Percentiles rank a stretch among this genome's conserved stretches.
These are phyloP conservation scores for Chroicocephalus ridibundus DNA, from an alignment of 2,113 vertebrate genomes.

Conservation along the genomic window DNA sequence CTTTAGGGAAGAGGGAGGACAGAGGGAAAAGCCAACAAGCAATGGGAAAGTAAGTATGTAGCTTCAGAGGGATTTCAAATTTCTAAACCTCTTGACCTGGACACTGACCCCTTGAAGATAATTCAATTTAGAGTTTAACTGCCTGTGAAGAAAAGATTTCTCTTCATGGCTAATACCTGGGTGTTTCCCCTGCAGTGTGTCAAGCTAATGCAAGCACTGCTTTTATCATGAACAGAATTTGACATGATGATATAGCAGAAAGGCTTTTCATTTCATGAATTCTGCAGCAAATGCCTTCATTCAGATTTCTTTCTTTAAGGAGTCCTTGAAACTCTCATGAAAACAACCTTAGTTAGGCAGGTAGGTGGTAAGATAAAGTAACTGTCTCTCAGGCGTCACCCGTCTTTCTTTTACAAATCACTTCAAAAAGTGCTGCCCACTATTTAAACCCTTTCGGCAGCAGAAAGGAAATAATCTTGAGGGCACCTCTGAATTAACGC, in stretches of 20 bases:
- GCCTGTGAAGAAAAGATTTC: background rate
- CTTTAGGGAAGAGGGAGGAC: background rate
- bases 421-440: background rate
- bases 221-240: background rate
- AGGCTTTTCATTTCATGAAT: background rate
- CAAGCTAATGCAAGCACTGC: background rate
- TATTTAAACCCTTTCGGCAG: background rate
- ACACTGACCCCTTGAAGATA: background rate
- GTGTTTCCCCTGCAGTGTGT: background rate
- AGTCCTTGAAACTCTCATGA: background rate
- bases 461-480: conserved; percentile 34
- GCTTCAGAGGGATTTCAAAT: background rate
- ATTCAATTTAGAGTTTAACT: conserved; percentile 1
- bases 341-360: background rate
- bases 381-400: background rate
- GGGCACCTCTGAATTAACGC: conserved; percentile 8
- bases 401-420: background rate
- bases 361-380: background rate
- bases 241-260: background rate
- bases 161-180: background rate
- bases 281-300: background rate
- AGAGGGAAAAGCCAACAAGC: background rate
- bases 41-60: background rate
- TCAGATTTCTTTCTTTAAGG: background rate
- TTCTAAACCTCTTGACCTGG: background rate